phyloP scores from a whole-genome alignment of 2,888 invertebrate species.

The Cheilosia pagana region DNA sequence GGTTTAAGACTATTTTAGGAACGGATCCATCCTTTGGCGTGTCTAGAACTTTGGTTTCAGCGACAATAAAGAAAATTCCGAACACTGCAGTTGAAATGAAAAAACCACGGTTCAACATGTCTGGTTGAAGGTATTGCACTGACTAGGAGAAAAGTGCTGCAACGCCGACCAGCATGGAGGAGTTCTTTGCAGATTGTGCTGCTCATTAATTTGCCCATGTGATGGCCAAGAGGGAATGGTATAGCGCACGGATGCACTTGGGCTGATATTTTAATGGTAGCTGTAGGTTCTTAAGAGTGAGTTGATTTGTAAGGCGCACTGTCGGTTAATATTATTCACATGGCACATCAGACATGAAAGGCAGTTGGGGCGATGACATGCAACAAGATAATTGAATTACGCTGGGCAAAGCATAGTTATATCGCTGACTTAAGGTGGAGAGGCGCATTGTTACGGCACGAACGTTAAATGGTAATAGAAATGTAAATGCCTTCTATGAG shows the following conservation, averaged over 20 bases:
- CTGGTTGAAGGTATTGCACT: conserved; percentile 32
- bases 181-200: conserved; percentile 7
- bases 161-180: conserved; percentile 12
- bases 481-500: no score
- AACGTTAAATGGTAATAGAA: no score
- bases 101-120: conserved; percentile 39
- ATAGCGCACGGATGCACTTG: conserved; percentile 62
- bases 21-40: background rate
- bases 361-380: conserved; percentile 43
- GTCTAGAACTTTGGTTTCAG: conserved; percentile 1
- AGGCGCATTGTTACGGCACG: no score
- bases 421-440: no score
- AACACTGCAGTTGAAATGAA: background rate
- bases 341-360: background rate
- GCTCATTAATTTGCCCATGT: background rate
- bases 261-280: conserved; percentile 42
- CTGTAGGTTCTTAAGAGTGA: conserved; percentile 9
- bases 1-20: background rate
- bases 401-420: no score
- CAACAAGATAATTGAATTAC: conserved; percentile 14
- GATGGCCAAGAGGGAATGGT: conserved; percentile 36
- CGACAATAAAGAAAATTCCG: background rate
- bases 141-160: background rate
- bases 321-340: background rate
- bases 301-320: conserved; percentile 18